phyloP scores from a whole-genome alignment of 2,888 invertebrate species.

The Bombyx huttoni region DNA sequence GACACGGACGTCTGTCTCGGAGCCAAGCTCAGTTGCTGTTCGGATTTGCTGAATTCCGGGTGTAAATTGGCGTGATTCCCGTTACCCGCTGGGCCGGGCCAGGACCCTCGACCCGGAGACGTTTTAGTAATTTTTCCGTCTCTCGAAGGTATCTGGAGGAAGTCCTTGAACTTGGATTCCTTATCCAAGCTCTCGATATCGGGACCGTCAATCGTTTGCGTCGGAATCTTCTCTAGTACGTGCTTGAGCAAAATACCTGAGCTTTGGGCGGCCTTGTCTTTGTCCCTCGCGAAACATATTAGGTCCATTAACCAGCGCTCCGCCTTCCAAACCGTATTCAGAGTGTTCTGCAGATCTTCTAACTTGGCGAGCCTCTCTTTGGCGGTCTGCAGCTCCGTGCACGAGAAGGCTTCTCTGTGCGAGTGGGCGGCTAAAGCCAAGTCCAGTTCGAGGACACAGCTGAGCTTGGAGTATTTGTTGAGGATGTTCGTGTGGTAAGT shows the following conservation, averaged over 20 bases:
- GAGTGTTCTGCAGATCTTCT: constrained; percentile 85
- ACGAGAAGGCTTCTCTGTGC: constrained; percentile 95
- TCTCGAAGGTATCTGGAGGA: constrained; percentile 78
- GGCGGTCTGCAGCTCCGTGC: constrained; percentile 86
- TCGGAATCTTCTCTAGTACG: constrained; percentile 45
- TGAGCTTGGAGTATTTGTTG: constrained; percentile 91
- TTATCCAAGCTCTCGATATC: constrained; percentile 61
- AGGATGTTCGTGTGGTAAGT: constrained; percentile 95
- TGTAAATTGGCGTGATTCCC: constrained; percentile 65
- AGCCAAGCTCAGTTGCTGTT: constrained; percentile 77
- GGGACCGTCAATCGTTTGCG: constrained; percentile 33
- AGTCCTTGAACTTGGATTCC: constrained; percentile 48
- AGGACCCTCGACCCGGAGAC: constrained; percentile 85
- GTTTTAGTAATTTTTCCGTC: constrained; percentile 83
- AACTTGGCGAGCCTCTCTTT: constrained; percentile 87
- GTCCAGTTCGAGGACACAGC: constrained; percentile 94
- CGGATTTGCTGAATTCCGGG: constrained; percentile 87
- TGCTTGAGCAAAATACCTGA: constrained; percentile 64
- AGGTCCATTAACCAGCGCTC: constrained; percentile 97
- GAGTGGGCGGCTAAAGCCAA: constrained; percentile 92
- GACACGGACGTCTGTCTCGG: constrained; percentile 67
- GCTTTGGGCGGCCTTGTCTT: constrained; percentile 51
- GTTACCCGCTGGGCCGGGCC: constrained; percentile 85
- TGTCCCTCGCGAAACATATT: constrained; percentile 92
- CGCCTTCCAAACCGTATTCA: constrained; percentile 93